Evolutionary conservation across 2,797 vertebrate genomes (phyloP), one percentile per base, ranked within the genome.

Genomic region (Coccyzus lansbergi): DNA sequence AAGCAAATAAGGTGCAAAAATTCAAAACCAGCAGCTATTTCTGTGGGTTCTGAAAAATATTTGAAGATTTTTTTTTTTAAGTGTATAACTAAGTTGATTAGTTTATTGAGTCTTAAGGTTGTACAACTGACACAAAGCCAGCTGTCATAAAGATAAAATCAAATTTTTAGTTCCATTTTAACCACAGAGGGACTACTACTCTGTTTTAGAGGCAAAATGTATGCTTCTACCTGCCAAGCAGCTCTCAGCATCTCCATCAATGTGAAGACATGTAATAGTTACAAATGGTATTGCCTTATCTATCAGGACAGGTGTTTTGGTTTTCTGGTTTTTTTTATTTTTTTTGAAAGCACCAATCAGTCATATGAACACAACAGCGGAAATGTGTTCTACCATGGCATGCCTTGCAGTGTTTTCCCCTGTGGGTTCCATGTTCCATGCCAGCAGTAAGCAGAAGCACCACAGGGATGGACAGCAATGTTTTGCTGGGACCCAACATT

Each of bases 401-500:
- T 20, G 25, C 24, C 22, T 44, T 3, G 0, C 46, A 58, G 58
- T 1, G 0, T 29, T 70, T 63, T 81, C 33, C 26, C 38, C 29
- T 26, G 33, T 0, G n/a, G 0, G 34, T 10, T 60, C 33, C 5
- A 1, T 25, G 34, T 10, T 60, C 33, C 5, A 1, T 25, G 31
- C 7, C 34, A 38, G 42, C 56, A 69, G 63, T 25, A 64, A 59
- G 17, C 1, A 1, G 9, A n/a, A n/a, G n/a, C 29, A 67, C 6
- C 6, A 18, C 14, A 31, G 51, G 21, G 34, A 36, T 0, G 1
- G 44, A 33, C 63, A 70, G 25, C 2, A 1, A 26, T 29, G 20
- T 10, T 49, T 28, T 18, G 7, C 12, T 51, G n/a, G 44, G 36
- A 64, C n/a, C n/a, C 1, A 0, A 34, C 1, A 1, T 51, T 25